Evolutionary conservation across 1,140 invertebrate genomes (phyloP), one percentile per base, ranked within the genome.

Genomic region (Leptinotarsa lineolata): DNA sequence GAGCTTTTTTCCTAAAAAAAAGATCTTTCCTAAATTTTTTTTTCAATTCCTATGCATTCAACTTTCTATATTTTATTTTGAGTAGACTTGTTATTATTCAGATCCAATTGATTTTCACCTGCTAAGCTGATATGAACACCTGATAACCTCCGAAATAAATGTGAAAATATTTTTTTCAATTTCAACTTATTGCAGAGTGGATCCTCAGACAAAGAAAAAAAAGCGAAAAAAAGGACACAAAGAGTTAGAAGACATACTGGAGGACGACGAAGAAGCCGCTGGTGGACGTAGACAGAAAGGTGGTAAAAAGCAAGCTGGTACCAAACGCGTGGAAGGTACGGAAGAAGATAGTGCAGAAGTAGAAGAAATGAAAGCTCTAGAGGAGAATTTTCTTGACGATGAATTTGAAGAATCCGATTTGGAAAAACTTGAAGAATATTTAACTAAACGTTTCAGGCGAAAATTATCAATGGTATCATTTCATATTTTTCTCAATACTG

Each of bases 361-460:
- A 15, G 69, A 68, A 16, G 70, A 44, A 39, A 39, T 8, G 8
- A 22, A 61, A 61, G 22, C 4, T 18, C 11, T 21, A n/a, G 60
- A 21, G 22, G 22, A 59, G n/a, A 59, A 16, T 0, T n/a, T 18
- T 18, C 6, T 21, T 12, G 20, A 39, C 3, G 63, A 65, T 6
- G 63, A 22, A 65, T 3, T 22, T 63, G 20, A 21, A 12, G 46
- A 58, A 8, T 2, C 11, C 21, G 18, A 61, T 30, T 21, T 39
- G n/a, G 68, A 39, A 44, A 45, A 46, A n/a, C 59, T 58, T 39
- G n/a, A 39, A 48, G 70, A 74, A 22, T 79, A 79, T 69, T 61
- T 79, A 46, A 79, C 78, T 1, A 78, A 76, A 63, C 74, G 74
- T 59, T 76, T 79, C 67, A 21, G 76, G n/a, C 61, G 73, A 54